Evolutionary conservation across 2,888 invertebrate genomes (phyloP), one percentile per base, ranked within the genome.

Genomic region (Lasioglossum figueresi): DNA sequence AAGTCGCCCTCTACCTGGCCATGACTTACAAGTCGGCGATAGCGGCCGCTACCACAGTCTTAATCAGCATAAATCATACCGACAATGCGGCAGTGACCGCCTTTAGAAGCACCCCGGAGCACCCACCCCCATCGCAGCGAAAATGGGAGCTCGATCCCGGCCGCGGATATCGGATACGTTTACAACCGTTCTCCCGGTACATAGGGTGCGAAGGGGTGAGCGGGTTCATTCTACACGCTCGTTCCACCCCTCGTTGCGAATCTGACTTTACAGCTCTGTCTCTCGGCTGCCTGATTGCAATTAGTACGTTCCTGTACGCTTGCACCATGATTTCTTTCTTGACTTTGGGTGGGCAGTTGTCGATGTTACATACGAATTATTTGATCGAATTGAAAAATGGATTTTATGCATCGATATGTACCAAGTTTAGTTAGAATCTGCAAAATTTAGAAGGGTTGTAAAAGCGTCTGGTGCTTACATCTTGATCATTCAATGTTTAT

Each of bases 41-140:
- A 94, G 93, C 93, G 92, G 91, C 90, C 92, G 92, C 92, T 91
- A 93, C 93, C 92, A 91, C 92, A 93, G 93, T 94, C 94, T 95
- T 94, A 94, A 95, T 94, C 94, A 94, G 93, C 93, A 92, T 95
- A 94, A 94, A 94, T 94, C 94, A 94, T 94, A 94, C 90, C 93
- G 91, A 93, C 92, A 92, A 92, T 92, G 91, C 91, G 88, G 76
- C 80, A 78, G 82, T 85, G 88, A 87, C 87, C 83, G 88, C 78
- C 87, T 87, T 85, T 79, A 56, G 88, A 74, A 81, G 76, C 63
- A 31, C 78, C 77, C 63, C 3, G 52, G 52, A 23, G 23, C 52
- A 52, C 76, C 70, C 78, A n/a, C n/a, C 59, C 76, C 37, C 75
- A 79, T 70, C 31, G 31, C 45, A n/a, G 77, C 40, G 85, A 85